phyloP scores from a whole-genome alignment of 2,888 invertebrate species.

The Ischnus inquisitorius region DNA sequence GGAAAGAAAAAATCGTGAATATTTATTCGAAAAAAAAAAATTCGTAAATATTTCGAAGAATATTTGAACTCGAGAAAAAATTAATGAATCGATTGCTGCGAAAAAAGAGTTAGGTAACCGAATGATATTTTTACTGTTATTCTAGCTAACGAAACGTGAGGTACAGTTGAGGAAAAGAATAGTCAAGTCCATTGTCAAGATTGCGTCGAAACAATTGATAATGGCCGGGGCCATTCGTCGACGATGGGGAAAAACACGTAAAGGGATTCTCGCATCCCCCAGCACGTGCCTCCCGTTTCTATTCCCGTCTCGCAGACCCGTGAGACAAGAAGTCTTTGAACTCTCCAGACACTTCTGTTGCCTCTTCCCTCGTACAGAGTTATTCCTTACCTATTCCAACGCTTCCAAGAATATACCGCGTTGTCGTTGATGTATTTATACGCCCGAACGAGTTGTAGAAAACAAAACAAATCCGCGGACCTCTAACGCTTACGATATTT shows the following conservation, averaged over 20 bases:
- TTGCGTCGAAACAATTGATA: too few relatives aligned
- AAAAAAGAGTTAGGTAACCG: too few relatives aligned
- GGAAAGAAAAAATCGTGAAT: too few relatives aligned
- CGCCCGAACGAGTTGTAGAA: conserved; percentile 29
- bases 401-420: conserved; percentile 54
- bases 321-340: conserved; percentile 64
- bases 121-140: too few relatives aligned
- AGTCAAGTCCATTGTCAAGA: too few relatives aligned
- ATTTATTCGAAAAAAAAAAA: too few relatives aligned
- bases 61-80: too few relatives aligned
- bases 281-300: conserved; percentile 44
- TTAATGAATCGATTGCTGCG: too few relatives aligned
- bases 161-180: too few relatives aligned
- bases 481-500: conserved; percentile 27
- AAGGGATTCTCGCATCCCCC: conserved; percentile 8
- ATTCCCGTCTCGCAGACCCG: background rate
- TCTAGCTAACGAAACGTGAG: too few relatives aligned
- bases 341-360: conserved; percentile 46
- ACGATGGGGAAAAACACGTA: background rate
- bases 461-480: conserved; percentile 40
- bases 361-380: conserved; percentile 41
- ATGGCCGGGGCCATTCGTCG: too few relatives aligned
- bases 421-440: conserved; percentile 54
- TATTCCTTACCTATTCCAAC: conserved; percentile 43
- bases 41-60: too few relatives aligned